These are phyloP conservation scores for Hypanus sabinus DNA, from an alignment of 2,113 vertebrate genomes.

Conservation along the genomic window DNA sequence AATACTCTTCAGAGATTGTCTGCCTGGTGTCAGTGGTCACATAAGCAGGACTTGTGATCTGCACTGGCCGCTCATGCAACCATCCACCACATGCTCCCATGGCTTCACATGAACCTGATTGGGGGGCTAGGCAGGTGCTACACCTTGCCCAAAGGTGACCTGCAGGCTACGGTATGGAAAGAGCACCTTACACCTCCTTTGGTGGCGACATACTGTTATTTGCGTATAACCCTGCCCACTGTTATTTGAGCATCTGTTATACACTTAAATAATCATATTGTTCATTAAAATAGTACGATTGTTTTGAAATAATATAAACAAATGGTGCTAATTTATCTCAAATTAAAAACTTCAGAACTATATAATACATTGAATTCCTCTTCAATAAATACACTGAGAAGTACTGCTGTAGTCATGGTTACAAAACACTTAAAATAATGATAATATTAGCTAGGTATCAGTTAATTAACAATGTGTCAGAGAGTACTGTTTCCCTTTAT, in stretches of 20 bases:
- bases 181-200: no score
- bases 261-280: not conserved
- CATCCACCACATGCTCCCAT: no score
- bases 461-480: not conserved
- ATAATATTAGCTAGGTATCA: not conserved
- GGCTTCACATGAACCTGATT: no score
- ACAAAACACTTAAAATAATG: not conserved
- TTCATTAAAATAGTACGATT: not conserved
- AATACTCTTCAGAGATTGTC: no score
- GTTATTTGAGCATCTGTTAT: not conserved
- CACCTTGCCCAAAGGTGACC: no score
- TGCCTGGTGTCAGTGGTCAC: no score
- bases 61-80: no score
- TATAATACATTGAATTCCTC: not conserved
- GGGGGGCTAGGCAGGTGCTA: no score
- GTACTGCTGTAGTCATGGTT: not conserved
- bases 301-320: constrained; percentile 15
- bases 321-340: constrained; percentile 15
- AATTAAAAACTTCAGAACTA: not conserved
- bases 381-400: constrained; percentile 1
- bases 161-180: no score
- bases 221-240: no score
- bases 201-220: no score
- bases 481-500: not conserved
- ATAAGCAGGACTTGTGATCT: no score